Evolutionary conservation across 2,113 vertebrate genomes (phyloP).

Genomic region (Gila orcuttii): DNA sequence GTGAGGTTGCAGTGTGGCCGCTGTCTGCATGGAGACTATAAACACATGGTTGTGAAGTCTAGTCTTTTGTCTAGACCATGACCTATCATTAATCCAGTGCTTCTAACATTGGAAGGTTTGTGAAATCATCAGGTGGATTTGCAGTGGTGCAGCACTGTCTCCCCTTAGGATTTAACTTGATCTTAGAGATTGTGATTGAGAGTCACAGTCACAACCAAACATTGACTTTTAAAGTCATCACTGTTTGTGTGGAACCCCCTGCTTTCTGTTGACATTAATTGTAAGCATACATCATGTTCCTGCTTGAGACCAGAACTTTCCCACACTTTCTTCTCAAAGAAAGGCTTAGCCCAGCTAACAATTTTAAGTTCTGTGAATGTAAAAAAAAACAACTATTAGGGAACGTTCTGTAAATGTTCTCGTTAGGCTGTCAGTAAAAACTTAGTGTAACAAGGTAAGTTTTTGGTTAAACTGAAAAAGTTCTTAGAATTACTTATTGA

Average conservation of each 20-base stretch:
- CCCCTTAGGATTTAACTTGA: constrained; percentile 19
- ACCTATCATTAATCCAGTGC: constrained; percentile 46
- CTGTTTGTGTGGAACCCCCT: background rate
- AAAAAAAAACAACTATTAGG: background rate
- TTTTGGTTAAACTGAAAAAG: background rate
- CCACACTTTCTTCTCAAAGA: background rate
- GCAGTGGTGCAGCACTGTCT: constrained; percentile 21
- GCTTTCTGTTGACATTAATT: background rate
- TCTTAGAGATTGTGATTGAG: background rate
- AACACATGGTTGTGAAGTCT: constrained; percentile 53
- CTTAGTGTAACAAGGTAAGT: background rate
- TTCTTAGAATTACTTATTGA: background rate
- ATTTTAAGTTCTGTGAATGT: background rate
- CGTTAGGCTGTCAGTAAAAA: background rate
- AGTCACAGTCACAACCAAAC: background rate
- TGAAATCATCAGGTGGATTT: constrained; percentile 48
- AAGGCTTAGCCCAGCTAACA: background rate
- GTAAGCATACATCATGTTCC: background rate
- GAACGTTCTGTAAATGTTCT: background rate
- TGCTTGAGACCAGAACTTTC: background rate
- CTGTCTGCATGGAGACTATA: constrained; percentile 32
- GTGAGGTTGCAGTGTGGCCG: constrained; percentile 15
- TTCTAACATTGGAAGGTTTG: constrained; percentile 15
- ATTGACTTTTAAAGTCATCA: background rate
- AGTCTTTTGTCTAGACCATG: constrained; percentile 33